Evolutionary conservation across 1,140 invertebrate species (phyloP).

Genomic region (Galendromus occidentalis): DNA sequence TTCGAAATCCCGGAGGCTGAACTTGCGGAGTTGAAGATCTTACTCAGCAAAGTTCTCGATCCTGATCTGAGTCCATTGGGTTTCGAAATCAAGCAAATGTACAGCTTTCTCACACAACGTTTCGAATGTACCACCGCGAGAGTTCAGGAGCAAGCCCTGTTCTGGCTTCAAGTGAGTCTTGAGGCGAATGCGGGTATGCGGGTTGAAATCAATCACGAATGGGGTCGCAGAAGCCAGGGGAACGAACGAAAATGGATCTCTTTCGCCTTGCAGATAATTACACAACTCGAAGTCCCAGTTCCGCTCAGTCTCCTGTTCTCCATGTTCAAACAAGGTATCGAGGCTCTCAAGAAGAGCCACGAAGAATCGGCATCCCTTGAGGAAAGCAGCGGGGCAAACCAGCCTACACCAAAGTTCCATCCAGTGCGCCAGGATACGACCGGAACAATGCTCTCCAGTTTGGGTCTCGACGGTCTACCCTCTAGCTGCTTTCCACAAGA

Average conservation of each 20-base stretch:
- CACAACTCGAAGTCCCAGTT: slow-evolving; percentile 67
- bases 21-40: slow-evolving; percentile 67
- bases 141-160: slow-evolving; percentile 76
- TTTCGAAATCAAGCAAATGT: slow-evolving; percentile 80
- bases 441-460: neutral
- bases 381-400: neutral
- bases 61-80: slow-evolving; percentile 83
- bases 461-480: neutral
- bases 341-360: slow-evolving; percentile 18
- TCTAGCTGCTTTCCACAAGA: slow-evolving; percentile 3
- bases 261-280: slow-evolving; percentile 43
- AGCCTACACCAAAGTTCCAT: slow-evolving; percentile 8
- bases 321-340: slow-evolving; percentile 65
- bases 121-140: slow-evolving; percentile 63
- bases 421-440: slow-evolving; percentile 8
- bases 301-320: slow-evolving; percentile 61
- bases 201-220: no score
- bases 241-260: no score
- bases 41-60: slow-evolving; percentile 85
- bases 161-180: slow-evolving; percentile 66
- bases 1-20: slow-evolving; percentile 84
- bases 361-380: neutral
- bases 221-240: no score
- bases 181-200: neutral
- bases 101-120: slow-evolving; percentile 70